Evolutionary conservation across 64 coral and sea anemone species (phyloP), one percentile per base, ranked within the genome.

Genomic region (Astreopora myriophthalma): DNA sequence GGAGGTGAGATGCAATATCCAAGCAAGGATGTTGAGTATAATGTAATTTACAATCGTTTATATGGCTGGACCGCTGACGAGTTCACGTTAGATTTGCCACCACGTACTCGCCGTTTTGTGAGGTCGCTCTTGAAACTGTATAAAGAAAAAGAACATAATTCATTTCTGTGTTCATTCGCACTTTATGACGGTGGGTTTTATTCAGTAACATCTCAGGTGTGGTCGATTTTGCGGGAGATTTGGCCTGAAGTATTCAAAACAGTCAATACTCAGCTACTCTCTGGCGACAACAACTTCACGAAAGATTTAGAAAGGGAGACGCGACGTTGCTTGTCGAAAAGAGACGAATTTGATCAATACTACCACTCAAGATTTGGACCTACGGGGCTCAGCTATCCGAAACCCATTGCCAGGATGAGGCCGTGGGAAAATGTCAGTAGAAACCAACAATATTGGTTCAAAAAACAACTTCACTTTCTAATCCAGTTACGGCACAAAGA

Each of bases 1-100:
- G 76, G 76, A 27, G 76, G 76, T 33, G 4, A 57, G 29, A 79
- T 57, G 48, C 29, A 16, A 79, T 79, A 57, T 30, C 76, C 76
- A 6, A 55, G 27, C 0, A 33, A 33, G 16, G 48, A 79, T 9
- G 46, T 46, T 32, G 76, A 79, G 20, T 32, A 32, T 33, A 57
- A 57, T 57, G 12, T 33, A 20, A 79, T 79, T 4, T 48, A 57
- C 29, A 79, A 48, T 46, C n/a, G 76, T 1, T 22, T 79, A 1
- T 36, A 57, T 34, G 76, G 76, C 16, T 42, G 30, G 30, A 74
- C 22, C 40, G 34, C 34, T 22, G 22, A n/a, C 3, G 26, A 57
- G 2, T 33, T 79, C 29, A 51, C 12, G 16, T 29, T 79, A 34
- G 29, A 76, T 76, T 17, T 48, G 26, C 19, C 26, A 13, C 14